Conservation (phyloP, 2,888 invertebrate species). For the Sylvicola cinctus region DNA sequence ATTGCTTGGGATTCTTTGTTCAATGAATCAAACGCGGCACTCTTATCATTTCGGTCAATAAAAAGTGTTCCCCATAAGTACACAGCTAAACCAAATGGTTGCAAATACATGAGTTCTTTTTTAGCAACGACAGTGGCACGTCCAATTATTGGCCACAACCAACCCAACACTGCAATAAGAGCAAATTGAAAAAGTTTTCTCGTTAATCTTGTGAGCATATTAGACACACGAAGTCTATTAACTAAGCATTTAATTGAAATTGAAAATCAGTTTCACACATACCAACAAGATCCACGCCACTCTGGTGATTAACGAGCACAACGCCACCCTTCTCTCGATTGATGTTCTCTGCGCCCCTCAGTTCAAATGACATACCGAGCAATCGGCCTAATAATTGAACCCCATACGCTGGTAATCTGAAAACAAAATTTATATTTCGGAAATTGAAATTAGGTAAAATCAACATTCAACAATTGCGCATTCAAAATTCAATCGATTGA, state of each 20-base stretch:
- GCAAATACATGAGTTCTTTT: conserved; percentile 58
- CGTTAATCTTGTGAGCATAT: no score
- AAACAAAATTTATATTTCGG: no score
- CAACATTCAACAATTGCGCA: no score
- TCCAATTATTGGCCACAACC: conserved; percentile 64
- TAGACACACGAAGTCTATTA: no score
- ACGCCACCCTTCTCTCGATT: conserved; percentile 54
- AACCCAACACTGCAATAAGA: conserved; percentile 40
- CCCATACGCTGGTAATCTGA: conserved; percentile 47
- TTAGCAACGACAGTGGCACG: conserved; percentile 68
- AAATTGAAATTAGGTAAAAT: conserved; percentile 3
- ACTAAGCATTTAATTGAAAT: no score
- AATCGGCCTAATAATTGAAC: conserved; percentile 27
- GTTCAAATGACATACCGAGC: conserved; percentile 46
- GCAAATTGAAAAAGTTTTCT: no score
- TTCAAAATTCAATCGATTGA: no score
- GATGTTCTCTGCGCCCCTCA: conserved; percentile 59
- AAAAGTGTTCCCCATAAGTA: conserved; percentile 83
- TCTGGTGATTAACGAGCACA: conserved; percentile 77
- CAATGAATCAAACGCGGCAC: conserved; percentile 49
- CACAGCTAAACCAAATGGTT: conserved; percentile 65
- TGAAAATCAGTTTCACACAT: conserved; percentile 14
- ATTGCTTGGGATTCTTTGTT: conserved; percentile 50
- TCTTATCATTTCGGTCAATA: conserved; percentile 54
- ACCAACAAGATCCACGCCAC: conserved; percentile 68